These are phyloP conservation scores for Ormyrus thymus DNA, from an alignment of 2,888 invertebrate species.

Conservation along the genomic window DNA sequence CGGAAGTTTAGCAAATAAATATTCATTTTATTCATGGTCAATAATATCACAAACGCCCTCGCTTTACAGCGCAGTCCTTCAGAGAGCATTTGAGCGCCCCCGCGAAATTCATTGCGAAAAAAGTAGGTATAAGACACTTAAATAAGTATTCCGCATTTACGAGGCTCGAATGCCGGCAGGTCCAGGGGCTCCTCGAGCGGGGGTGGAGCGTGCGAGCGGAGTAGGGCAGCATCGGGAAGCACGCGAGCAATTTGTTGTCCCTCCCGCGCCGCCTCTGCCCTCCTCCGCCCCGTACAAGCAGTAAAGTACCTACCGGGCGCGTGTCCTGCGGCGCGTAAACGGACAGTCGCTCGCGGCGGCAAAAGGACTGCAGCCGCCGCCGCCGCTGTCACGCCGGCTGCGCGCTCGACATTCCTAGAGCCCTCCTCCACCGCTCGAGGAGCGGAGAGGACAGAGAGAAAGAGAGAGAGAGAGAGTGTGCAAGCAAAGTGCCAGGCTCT, in stretches of 20 bases:
- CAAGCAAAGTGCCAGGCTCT: no score
- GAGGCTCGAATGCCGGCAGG: neutral
- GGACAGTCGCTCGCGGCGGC: neutral
- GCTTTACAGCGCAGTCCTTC: no score
- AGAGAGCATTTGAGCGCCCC: no score
- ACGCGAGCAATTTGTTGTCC: slow-evolving; percentile 29
- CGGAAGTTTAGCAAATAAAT: no score
- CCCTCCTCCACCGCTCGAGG: no score
- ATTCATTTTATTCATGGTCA: no score
- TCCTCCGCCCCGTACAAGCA: neutral
- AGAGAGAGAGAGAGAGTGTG: no score
- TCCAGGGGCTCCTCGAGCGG: no score
- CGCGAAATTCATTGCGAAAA: neutral
- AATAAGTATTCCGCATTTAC: neutral
- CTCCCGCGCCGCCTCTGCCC: slow-evolving; percentile 11
- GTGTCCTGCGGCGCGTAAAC: slow-evolving; percentile 2
- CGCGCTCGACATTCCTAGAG: neutral
- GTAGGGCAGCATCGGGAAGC: slow-evolving; percentile 8
- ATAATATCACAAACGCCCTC: no score
- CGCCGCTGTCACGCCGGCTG: neutral
- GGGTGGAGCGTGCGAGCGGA: no score
- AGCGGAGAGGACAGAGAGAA: no score
- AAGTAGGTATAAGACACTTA: no score
- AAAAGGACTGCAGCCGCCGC: neutral
- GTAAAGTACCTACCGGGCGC: neutral